These are phyloP conservation scores for Cryptus viduatorius DNA, from an alignment of 2,888 invertebrate species.

Conservation along the genomic window DNA sequence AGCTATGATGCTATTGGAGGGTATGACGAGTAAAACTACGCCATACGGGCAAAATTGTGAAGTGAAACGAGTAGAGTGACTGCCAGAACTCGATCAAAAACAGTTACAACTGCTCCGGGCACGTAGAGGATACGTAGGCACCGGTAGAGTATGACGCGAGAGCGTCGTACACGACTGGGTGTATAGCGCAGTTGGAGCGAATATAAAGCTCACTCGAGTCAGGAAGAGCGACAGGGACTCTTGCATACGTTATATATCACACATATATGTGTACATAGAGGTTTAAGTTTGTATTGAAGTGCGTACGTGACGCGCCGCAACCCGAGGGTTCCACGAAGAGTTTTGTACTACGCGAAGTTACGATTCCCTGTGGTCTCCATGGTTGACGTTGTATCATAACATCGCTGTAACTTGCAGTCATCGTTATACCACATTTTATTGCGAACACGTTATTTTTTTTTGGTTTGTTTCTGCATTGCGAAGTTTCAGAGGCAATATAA, in stretches of 20 bases:
- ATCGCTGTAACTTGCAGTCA: neutral
- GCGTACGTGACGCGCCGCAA: slow-evolving; percentile 13
- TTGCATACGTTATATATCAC: slow-evolving; percentile 34
- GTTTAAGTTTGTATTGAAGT: slow-evolving; percentile 1
- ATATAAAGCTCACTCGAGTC: slow-evolving; percentile 59
- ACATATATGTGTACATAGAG: neutral
- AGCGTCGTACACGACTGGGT: slow-evolving; percentile 37
- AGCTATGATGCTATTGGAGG: neutral
- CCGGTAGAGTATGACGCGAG: slow-evolving; percentile 1
- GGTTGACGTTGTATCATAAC: slow-evolving; percentile 25
- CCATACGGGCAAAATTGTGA: slow-evolving; percentile 6
- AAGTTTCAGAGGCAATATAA: neutral
- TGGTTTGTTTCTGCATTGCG: neutral
- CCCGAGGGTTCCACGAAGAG: slow-evolving; percentile 3
- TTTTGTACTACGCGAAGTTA: slow-evolving; percentile 37
- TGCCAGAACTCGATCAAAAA: slow-evolving; percentile 67
- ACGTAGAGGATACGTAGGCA: too few species aligned
- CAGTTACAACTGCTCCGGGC: slow-evolving; percentile 67
- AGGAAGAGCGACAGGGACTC: slow-evolving; percentile 45
- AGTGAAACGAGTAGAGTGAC: slow-evolving; percentile 57
- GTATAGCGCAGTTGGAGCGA: slow-evolving; percentile 35
- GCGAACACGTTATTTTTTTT: neutral
- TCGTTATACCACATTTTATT: slow-evolving; percentile 33
- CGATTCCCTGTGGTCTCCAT: neutral
- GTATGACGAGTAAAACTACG: slow-evolving; percentile 1